Percentiles rank a stretch among this genome's conserved stretches.
Evolutionary conservation across 2,797 vertebrate genomes (phyloP).

Genomic region (Lepus townsendii): DNA sequence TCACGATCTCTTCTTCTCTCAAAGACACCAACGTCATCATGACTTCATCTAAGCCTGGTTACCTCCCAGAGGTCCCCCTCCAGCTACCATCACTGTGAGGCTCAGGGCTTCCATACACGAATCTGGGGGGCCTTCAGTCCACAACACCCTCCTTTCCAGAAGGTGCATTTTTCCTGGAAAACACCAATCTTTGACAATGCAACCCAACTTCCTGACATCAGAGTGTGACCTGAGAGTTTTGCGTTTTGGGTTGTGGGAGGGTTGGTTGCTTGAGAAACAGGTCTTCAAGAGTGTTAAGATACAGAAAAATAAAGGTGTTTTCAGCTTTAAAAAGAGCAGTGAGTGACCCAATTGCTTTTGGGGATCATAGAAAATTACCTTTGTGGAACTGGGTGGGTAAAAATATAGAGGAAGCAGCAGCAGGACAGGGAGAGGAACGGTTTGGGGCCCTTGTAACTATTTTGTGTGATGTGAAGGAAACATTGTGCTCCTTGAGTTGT

Average conservation of each 20-base stretch:
- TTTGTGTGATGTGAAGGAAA: background rate
- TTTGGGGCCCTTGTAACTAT: background rate
- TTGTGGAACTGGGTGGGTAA: background rate
- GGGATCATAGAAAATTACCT: background rate
- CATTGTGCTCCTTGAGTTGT: background rate
- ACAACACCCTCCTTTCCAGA: background rate
- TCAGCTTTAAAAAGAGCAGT: slow-evolving; percentile 10
- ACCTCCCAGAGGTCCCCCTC: background rate
- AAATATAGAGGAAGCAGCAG: background rate
- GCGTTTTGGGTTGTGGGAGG: background rate
- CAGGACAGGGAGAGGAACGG: background rate
- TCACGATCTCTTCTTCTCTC: background rate
- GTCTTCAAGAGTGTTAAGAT: slow-evolving; percentile 24
- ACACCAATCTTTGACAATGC: background rate
- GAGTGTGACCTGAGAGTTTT: slow-evolving; percentile 23
- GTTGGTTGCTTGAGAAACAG: background rate
- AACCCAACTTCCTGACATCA: slow-evolving; percentile 18
- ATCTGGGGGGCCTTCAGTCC: background rate
- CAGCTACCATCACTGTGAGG: background rate
- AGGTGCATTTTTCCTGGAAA: background rate
- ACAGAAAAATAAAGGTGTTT: slow-evolving; percentile 28
- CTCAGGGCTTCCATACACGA: background rate
- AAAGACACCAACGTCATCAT: background rate
- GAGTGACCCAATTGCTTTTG: background rate
- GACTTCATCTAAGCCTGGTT: background rate